Base-by-base conservation (phyloP, 2,113 vertebrate species). In the Ploceus nigricollis region DNA sequence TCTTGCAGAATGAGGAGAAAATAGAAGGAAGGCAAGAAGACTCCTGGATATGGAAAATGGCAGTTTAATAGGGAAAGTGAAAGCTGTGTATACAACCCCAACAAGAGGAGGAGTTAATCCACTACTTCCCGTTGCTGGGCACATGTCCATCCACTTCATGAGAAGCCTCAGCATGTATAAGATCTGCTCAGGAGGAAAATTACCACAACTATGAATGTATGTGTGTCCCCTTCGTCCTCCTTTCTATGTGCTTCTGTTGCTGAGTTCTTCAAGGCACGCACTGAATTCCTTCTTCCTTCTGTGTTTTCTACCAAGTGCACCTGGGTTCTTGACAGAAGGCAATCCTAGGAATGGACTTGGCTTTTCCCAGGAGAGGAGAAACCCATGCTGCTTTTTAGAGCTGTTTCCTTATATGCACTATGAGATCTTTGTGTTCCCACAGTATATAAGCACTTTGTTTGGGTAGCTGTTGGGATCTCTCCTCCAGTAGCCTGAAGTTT, bases 81-180 rank as follows among this genome's bases (percentile, higher is more conserved):
- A 78, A 69, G 4, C 7, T 72, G 13, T 18, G 11, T 5, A 1
- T 37, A 6, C 11, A 68, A 31, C 12, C 23, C 31, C 44, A 73
- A 42, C 15, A 47, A 50, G 37, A 64, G 10, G 27, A 47, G 5
- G 4, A 35, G 14, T 64, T 80, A 11, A 84, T 79, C 35, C 24
- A 15, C 31, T 65, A 1, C 9, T 66, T 87, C 18, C 24, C 3
- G 13, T 63, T 1, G 0, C 9, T n/a, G 57, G 51, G 19, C 20
- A 50, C 5, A 2, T 35, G 30, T 56, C 22, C 12, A 17, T 37
- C 11, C 6, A 3, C 22, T 68, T 51, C 9, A 8, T 42, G 37
- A 11, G 48, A 68, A 63, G 15, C 12, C 14, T 82, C 31, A 31
- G 47, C 5, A 51, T 23, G 15, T 12, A 1, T 44, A 48, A 35